A percentile compares a stretch with the other conserved stretches of the same genome.
Evolutionary conservation across 2,888 invertebrate species (phyloP).

Genomic region (Phortica okadai): DNA sequence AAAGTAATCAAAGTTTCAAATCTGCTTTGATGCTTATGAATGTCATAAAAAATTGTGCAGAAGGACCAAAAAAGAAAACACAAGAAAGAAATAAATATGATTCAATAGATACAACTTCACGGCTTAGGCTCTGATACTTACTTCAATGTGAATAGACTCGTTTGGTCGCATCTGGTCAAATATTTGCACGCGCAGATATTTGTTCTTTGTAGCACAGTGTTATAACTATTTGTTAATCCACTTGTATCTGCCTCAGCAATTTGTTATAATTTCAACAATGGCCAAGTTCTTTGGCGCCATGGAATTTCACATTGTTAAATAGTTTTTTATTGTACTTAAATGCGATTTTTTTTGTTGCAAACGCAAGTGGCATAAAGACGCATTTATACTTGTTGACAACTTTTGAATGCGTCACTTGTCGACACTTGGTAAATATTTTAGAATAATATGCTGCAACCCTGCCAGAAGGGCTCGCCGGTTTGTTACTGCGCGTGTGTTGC

Average conservation of each 20-base stretch:
- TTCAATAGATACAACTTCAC: neutral
- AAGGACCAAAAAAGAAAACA: constrained; percentile 22
- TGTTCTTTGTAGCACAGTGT: neutral
- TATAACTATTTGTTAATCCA: constrained; percentile 54
- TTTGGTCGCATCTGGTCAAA: constrained; percentile 68
- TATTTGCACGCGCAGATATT: constrained; percentile 58
- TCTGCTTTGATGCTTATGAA: constrained; percentile 64
- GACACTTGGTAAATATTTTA: constrained; percentile 56
- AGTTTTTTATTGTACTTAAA: neutral
- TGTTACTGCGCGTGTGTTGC: neutral
- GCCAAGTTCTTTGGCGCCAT: constrained; percentile 20
- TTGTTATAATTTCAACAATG: constrained; percentile 50
- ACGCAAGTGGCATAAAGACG: no score
- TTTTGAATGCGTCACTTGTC: constrained; percentile 49
- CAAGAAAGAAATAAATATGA: neutral
- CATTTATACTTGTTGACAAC: constrained; percentile 62
- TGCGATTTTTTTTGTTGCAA: constrained; percentile 17
- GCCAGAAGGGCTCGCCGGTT: neutral
- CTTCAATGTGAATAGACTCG: constrained; percentile 33
- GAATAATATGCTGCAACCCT: neutral
- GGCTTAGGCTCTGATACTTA: constrained; percentile 31
- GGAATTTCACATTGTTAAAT: neutral
- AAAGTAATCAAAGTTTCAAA: constrained; percentile 52
- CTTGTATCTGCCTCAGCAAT: constrained; percentile 56
- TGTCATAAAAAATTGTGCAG: constrained; percentile 71